Percentiles rank a stretch among this genome's conserved stretches.
Evolutionary conservation across 2,113 vertebrate species (phyloP).

Genomic region (Pelecanoides urinatrix): DNA sequence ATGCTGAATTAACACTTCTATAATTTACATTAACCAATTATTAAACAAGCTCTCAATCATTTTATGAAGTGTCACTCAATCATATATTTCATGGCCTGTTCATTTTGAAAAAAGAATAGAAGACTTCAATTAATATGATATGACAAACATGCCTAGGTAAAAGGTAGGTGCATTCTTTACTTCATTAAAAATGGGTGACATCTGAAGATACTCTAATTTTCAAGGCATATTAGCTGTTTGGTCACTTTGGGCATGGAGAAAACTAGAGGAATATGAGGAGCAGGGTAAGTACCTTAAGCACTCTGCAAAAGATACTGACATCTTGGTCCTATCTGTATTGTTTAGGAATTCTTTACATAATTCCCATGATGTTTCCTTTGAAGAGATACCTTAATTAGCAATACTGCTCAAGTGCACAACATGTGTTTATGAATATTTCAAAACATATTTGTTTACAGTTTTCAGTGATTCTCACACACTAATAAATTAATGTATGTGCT

Average conservation of each 20-base stretch:
- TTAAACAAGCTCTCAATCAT: background rate
- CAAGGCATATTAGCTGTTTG: background rate
- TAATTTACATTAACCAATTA: background rate
- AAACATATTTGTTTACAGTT: conserved; percentile 12
- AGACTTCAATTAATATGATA: background rate
- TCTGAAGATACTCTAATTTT: background rate
- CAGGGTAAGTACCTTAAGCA: fast-evolving
- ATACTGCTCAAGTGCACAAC: background rate
- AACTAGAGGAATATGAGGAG: background rate
- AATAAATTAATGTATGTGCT: background rate
- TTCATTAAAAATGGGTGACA: background rate
- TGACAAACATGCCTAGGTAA: background rate
- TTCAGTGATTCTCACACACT: background rate
- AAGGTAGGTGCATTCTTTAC: background rate
- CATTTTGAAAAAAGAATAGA: background rate
- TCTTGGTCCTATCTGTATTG: background rate
- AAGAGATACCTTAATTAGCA: conserved; percentile 13
- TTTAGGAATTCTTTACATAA: background rate
- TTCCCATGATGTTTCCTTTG: background rate
- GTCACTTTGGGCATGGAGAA: background rate
- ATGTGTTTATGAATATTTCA: conserved; percentile 12
- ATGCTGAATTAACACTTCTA: background rate
- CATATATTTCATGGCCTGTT: background rate
- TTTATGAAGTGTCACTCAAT: background rate
- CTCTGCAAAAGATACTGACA: background rate